Conservation (phyloP, 2,113 vertebrate species). For the Aptenodytes patagonicus region DNA sequence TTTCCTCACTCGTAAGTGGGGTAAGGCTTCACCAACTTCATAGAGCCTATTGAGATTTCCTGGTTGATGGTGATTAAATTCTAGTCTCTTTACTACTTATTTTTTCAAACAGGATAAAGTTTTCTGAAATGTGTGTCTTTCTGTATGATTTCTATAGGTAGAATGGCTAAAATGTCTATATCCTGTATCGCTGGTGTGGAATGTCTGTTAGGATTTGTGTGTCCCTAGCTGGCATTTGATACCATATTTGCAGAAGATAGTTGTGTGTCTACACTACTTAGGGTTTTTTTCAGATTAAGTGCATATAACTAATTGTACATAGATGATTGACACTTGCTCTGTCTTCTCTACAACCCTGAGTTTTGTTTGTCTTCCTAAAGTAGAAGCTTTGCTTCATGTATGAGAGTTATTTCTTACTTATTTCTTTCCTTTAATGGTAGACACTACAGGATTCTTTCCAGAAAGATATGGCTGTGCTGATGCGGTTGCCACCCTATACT, state of each 20-base stretch:
- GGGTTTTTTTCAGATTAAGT: not conserved
- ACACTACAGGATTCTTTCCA: not conserved
- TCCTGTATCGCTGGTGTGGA: not conserved
- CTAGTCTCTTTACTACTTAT: not conserved
- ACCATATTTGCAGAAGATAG: not conserved
- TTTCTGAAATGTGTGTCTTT: not conserved
- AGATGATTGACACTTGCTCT: not conserved
- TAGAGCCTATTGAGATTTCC: not conserved
- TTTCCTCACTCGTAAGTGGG: not conserved
- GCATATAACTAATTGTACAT: not conserved
- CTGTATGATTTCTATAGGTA: not conserved
- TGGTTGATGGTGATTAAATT: not conserved
- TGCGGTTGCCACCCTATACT: not conserved
- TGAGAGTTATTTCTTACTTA: not conserved
- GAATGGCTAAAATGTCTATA: not conserved
- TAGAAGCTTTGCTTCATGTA: not conserved
- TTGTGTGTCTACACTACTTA: not conserved
- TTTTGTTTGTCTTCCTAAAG: not conserved
- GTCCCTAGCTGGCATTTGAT: not conserved
- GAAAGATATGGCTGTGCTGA: not conserved
- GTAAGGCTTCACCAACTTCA: not conserved
- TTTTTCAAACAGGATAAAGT: not conserved
- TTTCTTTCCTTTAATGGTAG: not conserved
- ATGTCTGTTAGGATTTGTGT: not conserved
- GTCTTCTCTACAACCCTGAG: not conserved